These are phyloP conservation scores for Odontesthes bonariensis DNA, from an alignment of 2,113 vertebrate species.

Conservation along the genomic window DNA sequence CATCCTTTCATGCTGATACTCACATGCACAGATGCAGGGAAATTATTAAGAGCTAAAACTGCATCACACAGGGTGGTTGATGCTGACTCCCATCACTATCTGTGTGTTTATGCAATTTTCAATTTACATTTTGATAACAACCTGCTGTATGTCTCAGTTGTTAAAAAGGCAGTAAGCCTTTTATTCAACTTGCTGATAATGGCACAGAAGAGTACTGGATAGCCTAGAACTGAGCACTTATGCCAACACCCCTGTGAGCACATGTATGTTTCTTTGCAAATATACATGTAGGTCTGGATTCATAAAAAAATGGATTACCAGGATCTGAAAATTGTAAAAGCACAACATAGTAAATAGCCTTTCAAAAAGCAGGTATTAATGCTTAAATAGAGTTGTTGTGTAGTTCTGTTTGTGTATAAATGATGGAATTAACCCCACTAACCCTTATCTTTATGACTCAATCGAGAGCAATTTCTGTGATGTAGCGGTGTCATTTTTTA, in stretches of 20 bases:
- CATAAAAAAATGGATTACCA: too few species aligned
- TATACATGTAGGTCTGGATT: not conserved
- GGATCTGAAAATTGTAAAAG: too few species aligned
- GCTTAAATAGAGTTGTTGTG: too few species aligned
- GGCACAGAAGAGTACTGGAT: not conserved
- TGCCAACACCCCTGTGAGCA: slow-evolving; percentile 9
- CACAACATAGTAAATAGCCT: too few species aligned
- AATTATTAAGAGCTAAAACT: not conserved
- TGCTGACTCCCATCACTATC: not conserved
- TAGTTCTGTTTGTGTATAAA: too few species aligned
- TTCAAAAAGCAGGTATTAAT: too few species aligned
- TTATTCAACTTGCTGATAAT: slow-evolving; percentile 4
- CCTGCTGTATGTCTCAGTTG: not conserved
- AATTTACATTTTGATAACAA: slow-evolving; percentile 20
- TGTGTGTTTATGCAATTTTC: not conserved
- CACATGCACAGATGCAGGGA: slow-evolving; percentile 7
- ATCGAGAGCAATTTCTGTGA: too few species aligned
- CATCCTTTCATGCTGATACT: slow-evolving; percentile 1
- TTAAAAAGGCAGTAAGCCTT: not conserved
- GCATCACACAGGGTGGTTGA: not conserved
- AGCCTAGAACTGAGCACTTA: not conserved
- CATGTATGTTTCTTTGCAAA: slow-evolving; percentile 9
- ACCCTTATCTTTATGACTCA: too few species aligned
- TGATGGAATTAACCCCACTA: too few species aligned
- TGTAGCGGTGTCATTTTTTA: too few species aligned